phyloP scores from a whole-genome alignment of 2,888 invertebrate species.

The Rhagium mordax region DNA sequence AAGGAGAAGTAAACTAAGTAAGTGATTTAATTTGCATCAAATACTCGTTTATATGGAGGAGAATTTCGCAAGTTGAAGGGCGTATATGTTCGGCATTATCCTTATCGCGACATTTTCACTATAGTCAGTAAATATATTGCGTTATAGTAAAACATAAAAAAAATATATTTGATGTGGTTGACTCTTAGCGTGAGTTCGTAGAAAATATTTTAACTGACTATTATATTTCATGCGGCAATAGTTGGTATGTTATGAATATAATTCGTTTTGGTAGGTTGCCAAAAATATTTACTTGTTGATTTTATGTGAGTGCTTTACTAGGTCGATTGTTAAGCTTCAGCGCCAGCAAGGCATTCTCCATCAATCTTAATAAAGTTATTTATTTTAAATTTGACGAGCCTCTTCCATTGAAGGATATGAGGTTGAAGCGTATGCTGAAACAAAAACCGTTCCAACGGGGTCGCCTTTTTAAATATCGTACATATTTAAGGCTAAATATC shows the following conservation, averaged over 20 bases:
- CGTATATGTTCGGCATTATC: conserved; percentile 58
- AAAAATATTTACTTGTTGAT: conserved; percentile 33
- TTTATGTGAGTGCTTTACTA: conserved; percentile 18
- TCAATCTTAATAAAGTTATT: conserved; percentile 21
- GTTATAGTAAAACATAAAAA: conserved; percentile 31
- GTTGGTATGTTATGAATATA: conserved; percentile 23
- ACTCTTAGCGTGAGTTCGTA: conserved; percentile 32
- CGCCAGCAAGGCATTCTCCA: not conserved
- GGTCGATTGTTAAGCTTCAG: not conserved
- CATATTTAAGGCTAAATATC: not conserved
- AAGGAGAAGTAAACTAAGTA: conserved; percentile 53
- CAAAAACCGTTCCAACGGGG: not conserved
- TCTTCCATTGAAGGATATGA: not conserved
- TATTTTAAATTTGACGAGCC: not conserved
- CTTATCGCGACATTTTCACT: conserved; percentile 58
- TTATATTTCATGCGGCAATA: conserved; percentile 24
- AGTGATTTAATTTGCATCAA: conserved; percentile 62
- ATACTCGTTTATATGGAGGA: conserved; percentile 58
- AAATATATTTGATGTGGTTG: conserved; percentile 42
- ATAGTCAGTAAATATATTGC: conserved; percentile 49
- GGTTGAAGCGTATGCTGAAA: not conserved
- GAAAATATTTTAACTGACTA: conserved; percentile 4
- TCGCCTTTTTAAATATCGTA: not conserved
- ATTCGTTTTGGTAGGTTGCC: conserved; percentile 23
- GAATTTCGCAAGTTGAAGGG: conserved; percentile 56